Base-by-base conservation (phyloP, 2,888 invertebrate species). In the Lochmaea crataegi region DNA sequence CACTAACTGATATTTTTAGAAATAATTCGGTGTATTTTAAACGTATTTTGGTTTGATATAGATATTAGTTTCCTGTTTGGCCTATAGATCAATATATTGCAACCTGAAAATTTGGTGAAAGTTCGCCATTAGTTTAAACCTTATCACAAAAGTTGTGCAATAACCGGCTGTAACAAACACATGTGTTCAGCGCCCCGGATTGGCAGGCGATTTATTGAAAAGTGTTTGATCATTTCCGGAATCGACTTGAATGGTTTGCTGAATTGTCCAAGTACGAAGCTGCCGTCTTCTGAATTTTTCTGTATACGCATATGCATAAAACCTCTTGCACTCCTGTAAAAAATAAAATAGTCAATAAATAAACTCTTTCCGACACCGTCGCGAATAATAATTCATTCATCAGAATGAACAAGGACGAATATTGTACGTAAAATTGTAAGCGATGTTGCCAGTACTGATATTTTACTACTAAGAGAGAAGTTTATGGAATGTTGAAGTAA, bases 281-380 rank as follows among this genome's bases (percentile, higher is more conserved):
- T 93, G 73, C 94, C 94, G 14, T 91, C 89, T 69, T 92, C 91
- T 14, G 88, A 88, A 82, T 92, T 91, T 80, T 92, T 92, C 85
- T 95, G 95, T 77, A 98, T 98, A 81, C 97, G 92, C 94, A 98
- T 96, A 87, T 98, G 98, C 95, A 98, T 97, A 84, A 96, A 97
- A 65, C 98, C 97, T 83, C 95, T 92, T 68, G 96, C 94, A 84
- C 97, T 97, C 88, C 98, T 98, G 87, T 42, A 89, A 78, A 78
- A 12, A 53, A 53, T 53, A 48, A 45, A 14, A 14, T 45, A 14
- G 45, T 14, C 3, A 45, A 14, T 45, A 26, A 45, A 14, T 45
- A 26, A 32, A 32, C 6, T 32, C 32, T 32, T 4, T 32, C 7
- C 22, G n/a, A n/a, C n/a, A n/a, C n/a, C n/a, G n/a, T n/a, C n/a